Conservation (phyloP, 2,113 vertebrate species). For the Pterocles gutturalis region DNA sequence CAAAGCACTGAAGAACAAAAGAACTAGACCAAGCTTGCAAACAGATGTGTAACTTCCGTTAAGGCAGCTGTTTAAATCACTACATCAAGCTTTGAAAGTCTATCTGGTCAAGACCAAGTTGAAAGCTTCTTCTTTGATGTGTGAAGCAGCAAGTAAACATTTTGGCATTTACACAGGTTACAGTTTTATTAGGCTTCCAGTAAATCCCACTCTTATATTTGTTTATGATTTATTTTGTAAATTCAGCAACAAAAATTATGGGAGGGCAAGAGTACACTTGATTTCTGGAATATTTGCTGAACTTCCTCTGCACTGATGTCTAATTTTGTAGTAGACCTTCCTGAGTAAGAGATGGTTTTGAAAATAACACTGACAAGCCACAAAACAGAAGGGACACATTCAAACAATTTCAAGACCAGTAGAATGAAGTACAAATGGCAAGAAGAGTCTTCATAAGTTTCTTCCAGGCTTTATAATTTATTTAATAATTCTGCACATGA, state of each 20-base stretch:
- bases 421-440: not conserved
- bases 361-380: not conserved
- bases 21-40: not conserved
- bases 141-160: not conserved
- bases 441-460: not conserved
- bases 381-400: not conserved
- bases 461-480: slow-evolving; percentile 17
- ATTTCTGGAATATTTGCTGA: not conserved
- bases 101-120: rapidly evolving
- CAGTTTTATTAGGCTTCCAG: not conserved
- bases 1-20: not conserved
- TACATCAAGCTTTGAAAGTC: not conserved
- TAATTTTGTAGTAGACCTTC: not conserved
- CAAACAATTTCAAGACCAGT: not conserved
- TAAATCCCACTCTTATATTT: not conserved
- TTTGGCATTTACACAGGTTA: not conserved
- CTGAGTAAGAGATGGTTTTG: not conserved
- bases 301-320: not conserved
- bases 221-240: not conserved
- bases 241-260: not conserved
- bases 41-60: not conserved
- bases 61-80: not conserved
- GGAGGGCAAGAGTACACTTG: not conserved
- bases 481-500: slow-evolving; percentile 40
- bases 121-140: not conserved